Evolutionary conservation across 1,140 invertebrate genomes (phyloP).

Genomic region (Zaprionus africanus): DNA sequence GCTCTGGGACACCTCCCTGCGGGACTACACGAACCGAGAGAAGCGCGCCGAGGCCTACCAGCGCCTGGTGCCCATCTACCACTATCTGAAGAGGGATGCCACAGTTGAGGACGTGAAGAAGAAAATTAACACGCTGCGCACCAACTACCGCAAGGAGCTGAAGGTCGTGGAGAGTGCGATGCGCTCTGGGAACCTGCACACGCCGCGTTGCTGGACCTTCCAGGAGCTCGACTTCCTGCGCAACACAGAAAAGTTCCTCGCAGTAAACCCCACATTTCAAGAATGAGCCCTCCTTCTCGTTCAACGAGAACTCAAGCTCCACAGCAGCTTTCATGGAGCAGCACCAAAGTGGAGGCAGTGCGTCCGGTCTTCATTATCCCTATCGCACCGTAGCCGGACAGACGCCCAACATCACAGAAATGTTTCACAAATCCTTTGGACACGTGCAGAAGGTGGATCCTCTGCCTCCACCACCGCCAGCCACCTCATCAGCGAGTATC

Average conservation of each 20-base stretch:
- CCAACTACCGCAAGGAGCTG: constrained; percentile 79
- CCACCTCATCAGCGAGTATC: constrained; percentile 18
- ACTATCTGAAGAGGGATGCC: constrained; percentile 76
- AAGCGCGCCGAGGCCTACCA: constrained; percentile 78
- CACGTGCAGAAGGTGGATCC: constrained; percentile 54
- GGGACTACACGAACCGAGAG: constrained; percentile 80
- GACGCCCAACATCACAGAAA: constrained; percentile 72
- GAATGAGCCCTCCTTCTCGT: constrained; percentile 61
- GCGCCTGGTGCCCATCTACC: constrained; percentile 77
- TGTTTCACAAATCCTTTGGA: constrained; percentile 81
- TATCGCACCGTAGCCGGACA: constrained; percentile 47
- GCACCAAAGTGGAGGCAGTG: constrained; percentile 18
- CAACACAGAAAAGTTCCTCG: constrained; percentile 78
- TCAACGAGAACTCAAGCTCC: constrained; percentile 69
- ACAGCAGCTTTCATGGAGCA: constrained; percentile 63
- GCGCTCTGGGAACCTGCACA: constrained; percentile 65
- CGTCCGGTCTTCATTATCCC: constrained; percentile 45
- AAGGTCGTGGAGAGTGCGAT: constrained; percentile 76
- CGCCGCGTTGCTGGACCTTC: constrained; percentile 79
- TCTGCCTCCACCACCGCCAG: constrained; percentile 46
- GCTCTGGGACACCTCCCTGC: constrained; percentile 76
- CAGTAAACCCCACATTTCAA: constrained; percentile 74
- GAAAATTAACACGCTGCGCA: constrained; percentile 78
- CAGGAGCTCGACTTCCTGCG: constrained; percentile 77
- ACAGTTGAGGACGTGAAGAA: constrained; percentile 81